Evolutionary conservation across 2,797 vertebrate species (phyloP).

Genomic region (Epinephelus awoara): DNA sequence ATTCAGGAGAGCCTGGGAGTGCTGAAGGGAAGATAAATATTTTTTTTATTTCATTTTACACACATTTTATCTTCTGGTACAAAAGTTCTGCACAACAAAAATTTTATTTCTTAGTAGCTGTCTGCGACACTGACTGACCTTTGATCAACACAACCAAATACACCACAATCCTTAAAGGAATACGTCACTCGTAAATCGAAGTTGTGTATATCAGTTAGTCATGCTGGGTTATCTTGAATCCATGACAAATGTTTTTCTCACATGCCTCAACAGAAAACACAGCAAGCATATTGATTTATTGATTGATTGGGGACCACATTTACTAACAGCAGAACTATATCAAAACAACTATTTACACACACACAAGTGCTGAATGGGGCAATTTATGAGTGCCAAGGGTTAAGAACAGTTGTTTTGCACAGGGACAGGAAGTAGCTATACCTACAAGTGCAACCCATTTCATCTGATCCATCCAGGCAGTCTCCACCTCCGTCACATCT

Average conservation of each 20-base stretch:
- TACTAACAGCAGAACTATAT: too few relatives aligned
- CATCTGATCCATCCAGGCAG: slow-evolving; percentile 93
- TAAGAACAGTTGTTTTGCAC: background rate
- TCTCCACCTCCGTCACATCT: slow-evolving; percentile 89
- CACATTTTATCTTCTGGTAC: background rate
- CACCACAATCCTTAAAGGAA: too few relatives aligned
- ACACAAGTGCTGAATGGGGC: too few relatives aligned
- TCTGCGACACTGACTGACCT: background rate
- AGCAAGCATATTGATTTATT: too few relatives aligned
- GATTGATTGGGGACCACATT: too few relatives aligned
- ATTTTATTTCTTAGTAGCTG: background rate
- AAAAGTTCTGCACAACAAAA: background rate
- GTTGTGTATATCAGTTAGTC: too few relatives aligned
- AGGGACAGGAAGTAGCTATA: background rate
- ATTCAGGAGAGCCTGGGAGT: slow-evolving; percentile 64
- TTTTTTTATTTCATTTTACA: background rate
- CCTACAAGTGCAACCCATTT: slow-evolving; percentile 86
- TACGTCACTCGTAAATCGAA: too few relatives aligned
- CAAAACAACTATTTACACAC: too few relatives aligned
- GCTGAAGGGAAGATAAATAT: background rate
- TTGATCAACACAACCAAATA: background rate
- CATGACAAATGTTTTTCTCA: too few relatives aligned
- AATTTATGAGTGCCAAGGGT: too few relatives aligned
- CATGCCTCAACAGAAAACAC: too few relatives aligned
- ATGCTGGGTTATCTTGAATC: too few relatives aligned